Percentiles rank a stretch among this genome's conserved stretches.
Evolutionary conservation across 2,888 invertebrate species (phyloP).

Genomic region (Temnothorax rugatulus): DNA sequence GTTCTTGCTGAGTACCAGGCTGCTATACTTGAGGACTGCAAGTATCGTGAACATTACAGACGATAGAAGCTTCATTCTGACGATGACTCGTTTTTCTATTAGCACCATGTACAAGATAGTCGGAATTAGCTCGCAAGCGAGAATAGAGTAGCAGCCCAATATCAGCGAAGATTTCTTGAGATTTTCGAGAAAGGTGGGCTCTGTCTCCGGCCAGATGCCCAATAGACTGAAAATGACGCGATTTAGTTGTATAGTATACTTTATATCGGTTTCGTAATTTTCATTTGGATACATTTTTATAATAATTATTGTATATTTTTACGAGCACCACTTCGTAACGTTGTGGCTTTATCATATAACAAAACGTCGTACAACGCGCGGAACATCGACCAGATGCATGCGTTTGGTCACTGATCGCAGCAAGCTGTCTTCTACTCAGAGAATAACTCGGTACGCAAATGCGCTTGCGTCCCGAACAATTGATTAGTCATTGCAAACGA

Average conservation of each 20-base stretch:
- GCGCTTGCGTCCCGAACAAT: conserved; percentile 44
- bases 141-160: conserved; percentile 14
- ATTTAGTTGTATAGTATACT: conserved; percentile 28
- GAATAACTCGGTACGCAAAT: conserved; percentile 3
- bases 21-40: conserved; percentile 30
- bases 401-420: conserved; percentile 6
- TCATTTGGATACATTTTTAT: conserved; percentile 31
- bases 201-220: conserved; percentile 33
- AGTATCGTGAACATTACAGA: conserved; percentile 12
- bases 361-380: not conserved
- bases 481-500: not conserved
- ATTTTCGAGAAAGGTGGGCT: conserved; percentile 15
- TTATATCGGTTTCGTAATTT: conserved; percentile 40
- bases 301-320: not conserved
- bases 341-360: not conserved
- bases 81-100: conserved; percentile 10
- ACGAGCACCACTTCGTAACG: not conserved
- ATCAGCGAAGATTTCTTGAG: not conserved
- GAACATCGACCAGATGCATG: not conserved
- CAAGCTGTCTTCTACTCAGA: not conserved
- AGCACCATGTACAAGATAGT: conserved; percentile 40
- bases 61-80: conserved; percentile 37
- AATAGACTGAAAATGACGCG: not conserved
- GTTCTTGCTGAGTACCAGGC: conserved; percentile 11
- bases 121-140: conserved; percentile 30